A percentile compares a stretch with the other conserved stretches of the same genome.
Evolutionary conservation across 1,140 invertebrate species (phyloP).

Genomic region (Bombus cullumanus): DNA sequence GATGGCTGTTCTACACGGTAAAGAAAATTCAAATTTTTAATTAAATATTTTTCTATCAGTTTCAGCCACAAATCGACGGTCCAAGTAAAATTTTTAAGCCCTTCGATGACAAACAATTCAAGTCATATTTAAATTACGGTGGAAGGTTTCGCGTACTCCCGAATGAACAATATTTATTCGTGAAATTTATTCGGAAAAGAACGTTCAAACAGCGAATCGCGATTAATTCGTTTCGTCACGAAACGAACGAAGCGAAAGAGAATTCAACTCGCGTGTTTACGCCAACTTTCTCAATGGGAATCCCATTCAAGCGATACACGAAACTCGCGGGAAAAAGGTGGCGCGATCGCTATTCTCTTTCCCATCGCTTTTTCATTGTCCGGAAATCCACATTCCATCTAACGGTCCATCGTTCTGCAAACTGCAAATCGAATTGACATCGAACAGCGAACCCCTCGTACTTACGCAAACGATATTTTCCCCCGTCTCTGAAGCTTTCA

Average conservation of each 20-base stretch:
- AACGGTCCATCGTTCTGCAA: background rate
- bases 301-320: background rate
- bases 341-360: background rate
- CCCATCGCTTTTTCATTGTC: background rate
- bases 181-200: background rate
- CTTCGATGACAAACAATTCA: background rate
- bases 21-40: background rate
- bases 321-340: background rate
- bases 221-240: slow-evolving; percentile 12
- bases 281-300: background rate
- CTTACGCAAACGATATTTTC: background rate
- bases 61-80: too few relatives aligned
- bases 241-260: background rate
- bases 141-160: too few relatives aligned
- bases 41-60: background rate
- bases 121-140: background rate
- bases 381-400: background rate
- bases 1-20: background rate
- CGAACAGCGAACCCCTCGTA: background rate
- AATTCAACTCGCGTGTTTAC: slow-evolving; percentile 1
- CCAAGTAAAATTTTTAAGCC: background rate
- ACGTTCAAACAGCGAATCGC: background rate
- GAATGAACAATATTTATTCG: background rate
- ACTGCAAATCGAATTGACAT: slow-evolving; percentile 7
- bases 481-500: background rate